phyloP scores from a whole-genome alignment of 2,797 vertebrate genomes.

The Tapera naevia region DNA sequence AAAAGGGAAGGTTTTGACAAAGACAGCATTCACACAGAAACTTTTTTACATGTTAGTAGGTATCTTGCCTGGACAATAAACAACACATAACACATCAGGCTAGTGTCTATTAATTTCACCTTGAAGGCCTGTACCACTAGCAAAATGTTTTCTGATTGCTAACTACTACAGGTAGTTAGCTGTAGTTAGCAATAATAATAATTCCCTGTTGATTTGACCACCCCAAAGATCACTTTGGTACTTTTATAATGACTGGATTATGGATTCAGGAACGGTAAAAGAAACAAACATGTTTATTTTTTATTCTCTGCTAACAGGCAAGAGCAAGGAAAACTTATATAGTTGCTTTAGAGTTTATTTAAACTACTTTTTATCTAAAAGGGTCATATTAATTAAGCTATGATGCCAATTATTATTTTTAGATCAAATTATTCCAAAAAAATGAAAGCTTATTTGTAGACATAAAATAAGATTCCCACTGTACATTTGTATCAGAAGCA shows the following conservation, averaged over 20 bases:
- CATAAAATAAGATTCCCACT: background rate
- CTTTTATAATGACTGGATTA: constrained; percentile 67
- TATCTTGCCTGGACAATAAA: constrained; percentile 60
- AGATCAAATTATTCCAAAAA: constrained; percentile 17
- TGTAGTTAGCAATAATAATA: background rate
- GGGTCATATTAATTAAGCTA: constrained; percentile 57
- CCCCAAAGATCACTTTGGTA: constrained; percentile 63
- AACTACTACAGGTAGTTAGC: constrained; percentile 61
- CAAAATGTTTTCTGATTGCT: constrained; percentile 64
- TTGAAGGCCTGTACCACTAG: constrained; percentile 29
- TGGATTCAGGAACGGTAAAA: constrained; percentile 54
- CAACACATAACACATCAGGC: constrained; percentile 24
- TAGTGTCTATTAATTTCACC: constrained; percentile 44
- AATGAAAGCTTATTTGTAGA: constrained; percentile 22
- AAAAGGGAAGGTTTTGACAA: constrained; percentile 13
- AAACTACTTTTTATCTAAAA: constrained; percentile 1
- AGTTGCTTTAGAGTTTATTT: constrained; percentile 12
- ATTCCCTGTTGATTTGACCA: constrained; percentile 73
- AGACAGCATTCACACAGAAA: constrained; percentile 6
- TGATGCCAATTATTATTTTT: constrained; percentile 36
- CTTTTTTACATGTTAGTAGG: constrained; percentile 55
- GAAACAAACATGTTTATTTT: constrained; percentile 64
- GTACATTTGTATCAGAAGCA: background rate
- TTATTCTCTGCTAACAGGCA: constrained; percentile 49
- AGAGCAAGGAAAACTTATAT: constrained; percentile 41